Conservation (phyloP, 2,113 vertebrate genomes). For the Stigmatopora nigra region DNA sequence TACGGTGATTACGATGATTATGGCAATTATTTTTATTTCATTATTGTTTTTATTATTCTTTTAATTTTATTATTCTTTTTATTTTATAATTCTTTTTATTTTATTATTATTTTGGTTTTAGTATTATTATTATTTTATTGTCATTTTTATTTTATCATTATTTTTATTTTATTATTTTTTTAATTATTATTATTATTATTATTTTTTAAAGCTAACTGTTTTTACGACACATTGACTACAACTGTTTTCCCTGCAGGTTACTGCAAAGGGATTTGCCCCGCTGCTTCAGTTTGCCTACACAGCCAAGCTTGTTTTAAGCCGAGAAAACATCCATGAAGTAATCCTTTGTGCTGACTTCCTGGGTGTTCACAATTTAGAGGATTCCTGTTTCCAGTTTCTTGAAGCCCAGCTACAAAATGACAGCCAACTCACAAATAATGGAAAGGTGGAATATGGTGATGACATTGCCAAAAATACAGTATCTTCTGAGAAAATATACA, state of each 20-base stretch:
- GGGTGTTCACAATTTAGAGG: conserved; percentile 98
- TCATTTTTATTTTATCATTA: too few species aligned
- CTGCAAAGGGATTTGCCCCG: conserved; percentile 93
- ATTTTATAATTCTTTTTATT: too few species aligned
- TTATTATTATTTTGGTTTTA: too few species aligned
- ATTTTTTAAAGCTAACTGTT: conserved; percentile 41
- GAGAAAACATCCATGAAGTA: conserved; percentile 98
- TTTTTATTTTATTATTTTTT: too few species aligned
- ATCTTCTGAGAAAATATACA: conserved; percentile 66
- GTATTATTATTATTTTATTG: too few species aligned
- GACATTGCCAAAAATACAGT: conserved; percentile 72
- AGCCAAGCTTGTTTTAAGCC: conserved; percentile 97
- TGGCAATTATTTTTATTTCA: too few species aligned
- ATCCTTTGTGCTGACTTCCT: conserved; percentile 96
- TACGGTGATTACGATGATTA: too few species aligned
- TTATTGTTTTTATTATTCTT: too few species aligned
- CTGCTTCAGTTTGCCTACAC: conserved; percentile 99
- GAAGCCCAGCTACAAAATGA: conserved; percentile 92
- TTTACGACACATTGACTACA: conserved; percentile 57
- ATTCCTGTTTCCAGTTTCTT: conserved; percentile 98
- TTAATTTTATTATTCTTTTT: too few species aligned
- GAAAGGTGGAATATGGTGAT: conserved; percentile 81
- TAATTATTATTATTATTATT: too few species aligned
- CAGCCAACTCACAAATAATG: conserved; percentile 79
- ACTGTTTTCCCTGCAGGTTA: conserved; percentile 77